phyloP scores from a whole-genome alignment of 2,797 vertebrate genomes.

The Chrysocyon brachyurus region DNA sequence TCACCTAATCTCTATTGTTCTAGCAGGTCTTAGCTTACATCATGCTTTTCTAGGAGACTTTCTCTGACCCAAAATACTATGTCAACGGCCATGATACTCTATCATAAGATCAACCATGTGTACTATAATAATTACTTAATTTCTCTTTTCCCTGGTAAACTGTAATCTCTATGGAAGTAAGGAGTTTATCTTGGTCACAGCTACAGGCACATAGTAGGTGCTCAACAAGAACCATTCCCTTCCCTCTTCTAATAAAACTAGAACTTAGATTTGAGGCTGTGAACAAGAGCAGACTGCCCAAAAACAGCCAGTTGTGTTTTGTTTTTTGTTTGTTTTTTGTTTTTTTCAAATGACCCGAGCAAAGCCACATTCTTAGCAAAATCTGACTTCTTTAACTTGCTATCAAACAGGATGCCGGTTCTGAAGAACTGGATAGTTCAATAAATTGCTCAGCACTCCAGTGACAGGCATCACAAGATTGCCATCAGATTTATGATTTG shows the following conservation, averaged over 20 bases:
- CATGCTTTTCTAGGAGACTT: constrained; percentile 1
- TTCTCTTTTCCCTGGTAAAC: not conserved
- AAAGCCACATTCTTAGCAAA: constrained; percentile 64
- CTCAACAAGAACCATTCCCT: not conserved
- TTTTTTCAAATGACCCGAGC: not conserved
- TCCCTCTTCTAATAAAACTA: not conserved
- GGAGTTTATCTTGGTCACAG: not conserved
- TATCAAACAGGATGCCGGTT: constrained; percentile 63
- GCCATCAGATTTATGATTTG: constrained; percentile 59
- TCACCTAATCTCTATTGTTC: not conserved
- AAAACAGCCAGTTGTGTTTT: not conserved
- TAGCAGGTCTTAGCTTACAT: not conserved
- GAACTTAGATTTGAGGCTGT: not conserved
- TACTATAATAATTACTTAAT: not conserved
- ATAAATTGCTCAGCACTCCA: constrained; percentile 40
- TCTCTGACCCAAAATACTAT: not conserved
- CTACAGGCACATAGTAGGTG: not conserved
- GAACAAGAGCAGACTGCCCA: not conserved
- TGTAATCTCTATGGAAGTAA: not conserved
- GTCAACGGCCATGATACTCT: not conserved
- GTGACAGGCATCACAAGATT: constrained; percentile 63
- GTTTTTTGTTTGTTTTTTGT: not conserved
- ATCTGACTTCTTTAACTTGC: constrained; percentile 4
- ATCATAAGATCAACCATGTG: not conserved
- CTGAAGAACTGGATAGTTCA: constrained; percentile 39